phyloP scores from a whole-genome alignment of 2,113 vertebrate genomes.

The Menura novaehollandiae region DNA sequence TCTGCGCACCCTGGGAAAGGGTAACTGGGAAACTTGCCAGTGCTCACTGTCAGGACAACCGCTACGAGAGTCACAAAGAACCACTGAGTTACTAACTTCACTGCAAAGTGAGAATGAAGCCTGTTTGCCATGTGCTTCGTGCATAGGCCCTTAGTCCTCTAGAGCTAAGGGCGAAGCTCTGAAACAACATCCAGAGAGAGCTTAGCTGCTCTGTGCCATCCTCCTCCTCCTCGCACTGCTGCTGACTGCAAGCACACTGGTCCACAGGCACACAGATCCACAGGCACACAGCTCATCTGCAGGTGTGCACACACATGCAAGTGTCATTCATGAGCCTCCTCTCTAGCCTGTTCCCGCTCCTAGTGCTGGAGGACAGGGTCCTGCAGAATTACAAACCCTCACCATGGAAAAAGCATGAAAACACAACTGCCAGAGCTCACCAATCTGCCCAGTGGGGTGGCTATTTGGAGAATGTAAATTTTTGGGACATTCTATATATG shows the following conservation, averaged over 20 bases:
- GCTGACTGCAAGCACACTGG: background rate
- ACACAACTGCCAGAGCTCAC: background rate
- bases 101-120: background rate
- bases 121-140: background rate
- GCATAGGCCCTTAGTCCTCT: background rate
- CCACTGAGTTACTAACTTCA: rapidly evolving
- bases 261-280: background rate
- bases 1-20: background rate
- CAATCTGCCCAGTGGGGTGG: background rate
- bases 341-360: background rate
- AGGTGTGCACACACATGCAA: background rate
- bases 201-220: background rate
- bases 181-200: background rate
- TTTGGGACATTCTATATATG: background rate
- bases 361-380: background rate
- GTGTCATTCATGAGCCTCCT: background rate
- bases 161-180: background rate
- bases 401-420: background rate
- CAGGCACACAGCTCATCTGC: background rate
- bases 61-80: background rate
- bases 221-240: background rate
- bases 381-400: background rate
- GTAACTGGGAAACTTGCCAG: background rate
- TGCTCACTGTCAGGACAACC: background rate
- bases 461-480: background rate